phyloP scores from a whole-genome alignment of 1,140 invertebrate genomes.

The Steinernema feltiae region DNA sequence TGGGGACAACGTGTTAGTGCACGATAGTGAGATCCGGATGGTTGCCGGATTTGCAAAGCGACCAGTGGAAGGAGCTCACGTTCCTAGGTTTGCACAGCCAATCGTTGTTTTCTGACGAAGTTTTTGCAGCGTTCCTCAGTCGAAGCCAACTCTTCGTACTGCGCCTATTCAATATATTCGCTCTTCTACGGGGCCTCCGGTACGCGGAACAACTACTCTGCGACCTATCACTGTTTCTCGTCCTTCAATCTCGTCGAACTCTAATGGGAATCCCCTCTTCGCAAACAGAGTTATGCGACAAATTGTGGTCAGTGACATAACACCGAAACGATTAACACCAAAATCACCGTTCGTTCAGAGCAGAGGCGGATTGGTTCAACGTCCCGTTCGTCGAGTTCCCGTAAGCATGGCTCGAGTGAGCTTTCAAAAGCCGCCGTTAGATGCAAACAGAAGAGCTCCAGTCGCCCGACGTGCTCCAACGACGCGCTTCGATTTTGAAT shows the following conservation, averaged over 20 bases:
- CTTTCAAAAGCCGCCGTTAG: not conserved
- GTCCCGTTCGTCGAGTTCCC: not conserved
- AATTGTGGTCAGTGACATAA: not conserved
- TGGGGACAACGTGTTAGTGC: not conserved
- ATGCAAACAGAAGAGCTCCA: not conserved
- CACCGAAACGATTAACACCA: not conserved
- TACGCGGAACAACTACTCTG: not conserved
- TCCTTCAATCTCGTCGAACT: not conserved
- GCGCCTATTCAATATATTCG: not conserved
- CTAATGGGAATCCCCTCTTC: not conserved
- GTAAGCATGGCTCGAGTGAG: not conserved
- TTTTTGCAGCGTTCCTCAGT: not conserved
- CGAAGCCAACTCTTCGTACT: not conserved
- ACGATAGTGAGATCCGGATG: not conserved
- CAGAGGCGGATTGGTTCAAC: not conserved
- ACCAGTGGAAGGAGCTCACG: not conserved
- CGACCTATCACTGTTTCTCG: not conserved
- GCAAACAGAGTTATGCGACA: not conserved
- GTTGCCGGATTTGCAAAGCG: not conserved
- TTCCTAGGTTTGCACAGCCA: not conserved
- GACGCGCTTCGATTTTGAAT: slow-evolving; percentile 30
- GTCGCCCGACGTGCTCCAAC: not conserved
- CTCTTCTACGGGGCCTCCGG: not conserved
- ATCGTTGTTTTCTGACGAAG: not conserved
- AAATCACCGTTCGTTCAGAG: not conserved